These are phyloP conservation scores for Ophthalmolycus amberensis DNA, from an alignment of 2,113 vertebrate genomes.

Conservation along the genomic window DNA sequence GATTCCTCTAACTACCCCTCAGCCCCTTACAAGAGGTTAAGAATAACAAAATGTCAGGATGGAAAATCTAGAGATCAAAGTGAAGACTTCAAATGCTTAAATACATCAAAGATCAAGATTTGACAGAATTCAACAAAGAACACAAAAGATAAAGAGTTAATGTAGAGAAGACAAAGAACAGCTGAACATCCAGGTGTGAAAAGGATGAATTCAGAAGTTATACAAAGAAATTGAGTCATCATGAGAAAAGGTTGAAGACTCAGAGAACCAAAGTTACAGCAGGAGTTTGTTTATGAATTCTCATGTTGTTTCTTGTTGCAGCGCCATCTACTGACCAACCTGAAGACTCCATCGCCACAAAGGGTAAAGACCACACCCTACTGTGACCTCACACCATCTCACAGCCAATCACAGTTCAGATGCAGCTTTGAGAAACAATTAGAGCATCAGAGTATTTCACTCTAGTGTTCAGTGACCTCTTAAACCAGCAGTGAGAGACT, in stretches of 20 bases:
- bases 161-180: background rate
- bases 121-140: background rate
- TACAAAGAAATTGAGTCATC: background rate
- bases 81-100: too few species aligned
- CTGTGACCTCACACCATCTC: background rate
- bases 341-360: background rate
- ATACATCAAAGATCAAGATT: too few species aligned
- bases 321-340: constrained; percentile 8
- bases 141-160: background rate
- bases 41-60: too few species aligned
- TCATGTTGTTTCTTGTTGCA: constrained; percentile 21
- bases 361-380: constrained; percentile 32
- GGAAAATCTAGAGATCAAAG: too few species aligned
- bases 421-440: background rate
- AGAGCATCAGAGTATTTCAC: background rate
- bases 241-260: background rate
- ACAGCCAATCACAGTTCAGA: constrained; percentile 4
- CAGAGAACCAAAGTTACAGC: background rate
- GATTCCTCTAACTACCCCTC: too few species aligned
- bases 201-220: background rate
- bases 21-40: background rate
- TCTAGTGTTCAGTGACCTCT: background rate
- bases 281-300: background rate
- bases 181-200: background rate
- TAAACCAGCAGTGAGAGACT: background rate